Evolutionary conservation across 2,888 invertebrate species (phyloP).

Genomic region (Stomorhina lunata): DNA sequence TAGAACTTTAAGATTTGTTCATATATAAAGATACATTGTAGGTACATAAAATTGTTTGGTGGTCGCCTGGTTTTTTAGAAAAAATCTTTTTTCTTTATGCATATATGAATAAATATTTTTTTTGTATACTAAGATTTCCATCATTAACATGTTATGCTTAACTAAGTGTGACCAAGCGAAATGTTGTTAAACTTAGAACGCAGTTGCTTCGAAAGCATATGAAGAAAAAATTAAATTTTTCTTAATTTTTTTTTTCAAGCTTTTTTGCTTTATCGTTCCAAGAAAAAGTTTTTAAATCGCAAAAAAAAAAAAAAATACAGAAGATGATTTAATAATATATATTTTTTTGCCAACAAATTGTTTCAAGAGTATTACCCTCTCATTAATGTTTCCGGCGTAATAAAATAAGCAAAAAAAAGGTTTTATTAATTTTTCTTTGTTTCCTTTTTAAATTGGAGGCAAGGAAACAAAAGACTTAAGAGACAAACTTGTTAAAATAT

Average conservation of each 20-base stretch:
- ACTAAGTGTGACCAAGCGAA: constrained; percentile 72
- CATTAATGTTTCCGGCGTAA: constrained; percentile 22
- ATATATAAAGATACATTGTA: not conserved
- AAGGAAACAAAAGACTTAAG: no score
- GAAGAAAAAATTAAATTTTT: not conserved
- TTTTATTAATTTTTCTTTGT: not conserved
- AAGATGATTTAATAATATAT: constrained; percentile 14
- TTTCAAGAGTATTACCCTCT: constrained; percentile 11
- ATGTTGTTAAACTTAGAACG: constrained; percentile 37
- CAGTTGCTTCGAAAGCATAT: not conserved
- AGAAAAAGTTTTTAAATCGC: constrained; percentile 18
- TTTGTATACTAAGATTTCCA: constrained; percentile 49
- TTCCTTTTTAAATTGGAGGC: no score
- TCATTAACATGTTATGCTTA: constrained; percentile 68
- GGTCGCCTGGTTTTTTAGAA: constrained; percentile 7
- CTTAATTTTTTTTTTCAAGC: not conserved
- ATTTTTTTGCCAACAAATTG: not conserved
- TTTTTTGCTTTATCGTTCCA: not conserved
- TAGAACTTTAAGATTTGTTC: not conserved
- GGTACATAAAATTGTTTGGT: constrained; percentile 28
- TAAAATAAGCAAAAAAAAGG: constrained; percentile 18
- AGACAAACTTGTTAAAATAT: no score
- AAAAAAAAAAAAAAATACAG: not conserved
- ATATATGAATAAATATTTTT: not conserved
- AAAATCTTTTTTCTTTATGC: not conserved